Percentiles rank a stretch among this genome's conserved stretches.
Evolutionary conservation across 2,113 vertebrate genomes (phyloP).

Genomic region (Gallinago media): DNA sequence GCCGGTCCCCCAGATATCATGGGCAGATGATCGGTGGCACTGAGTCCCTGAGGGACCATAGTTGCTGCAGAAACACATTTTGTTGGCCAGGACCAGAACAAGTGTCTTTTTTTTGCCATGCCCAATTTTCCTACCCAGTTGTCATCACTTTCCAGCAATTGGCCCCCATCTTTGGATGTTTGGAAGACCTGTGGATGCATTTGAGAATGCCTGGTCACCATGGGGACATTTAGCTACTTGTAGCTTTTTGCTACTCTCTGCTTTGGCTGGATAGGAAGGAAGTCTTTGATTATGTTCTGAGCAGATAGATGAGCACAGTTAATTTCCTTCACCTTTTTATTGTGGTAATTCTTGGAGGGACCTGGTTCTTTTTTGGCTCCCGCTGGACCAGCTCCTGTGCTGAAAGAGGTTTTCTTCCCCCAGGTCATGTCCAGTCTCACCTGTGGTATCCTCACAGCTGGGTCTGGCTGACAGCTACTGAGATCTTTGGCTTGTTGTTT

Average conservation of each 20-base stretch:
- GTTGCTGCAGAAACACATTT: neutral
- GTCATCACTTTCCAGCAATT: neutral
- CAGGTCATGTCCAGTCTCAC: slow-evolving; percentile 89
- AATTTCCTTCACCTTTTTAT: neutral
- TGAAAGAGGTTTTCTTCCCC: neutral
- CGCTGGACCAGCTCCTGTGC: neutral
- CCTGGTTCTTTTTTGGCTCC: neutral
- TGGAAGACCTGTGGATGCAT: neutral
- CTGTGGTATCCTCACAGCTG: slow-evolving; percentile 93
- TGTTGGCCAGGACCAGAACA: neutral
- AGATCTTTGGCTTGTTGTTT: slow-evolving; percentile 93
- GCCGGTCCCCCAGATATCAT: neutral
- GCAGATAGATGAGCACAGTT: neutral
- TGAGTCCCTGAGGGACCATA: rapidly evolving
- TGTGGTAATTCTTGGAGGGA: neutral
- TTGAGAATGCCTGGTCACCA: rapidly evolving
- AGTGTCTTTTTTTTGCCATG: neutral
- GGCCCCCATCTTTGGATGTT: neutral
- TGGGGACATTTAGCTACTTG: neutral
- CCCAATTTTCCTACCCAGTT: neutral
- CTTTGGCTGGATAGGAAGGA: neutral
- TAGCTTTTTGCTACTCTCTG: neutral
- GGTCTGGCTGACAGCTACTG: slow-evolving; percentile 95
- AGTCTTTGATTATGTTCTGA: neutral
- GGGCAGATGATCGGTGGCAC: neutral